Evolutionary conservation across 2,888 invertebrate species (phyloP).

Genomic region (Leptothorax acervorum): DNA sequence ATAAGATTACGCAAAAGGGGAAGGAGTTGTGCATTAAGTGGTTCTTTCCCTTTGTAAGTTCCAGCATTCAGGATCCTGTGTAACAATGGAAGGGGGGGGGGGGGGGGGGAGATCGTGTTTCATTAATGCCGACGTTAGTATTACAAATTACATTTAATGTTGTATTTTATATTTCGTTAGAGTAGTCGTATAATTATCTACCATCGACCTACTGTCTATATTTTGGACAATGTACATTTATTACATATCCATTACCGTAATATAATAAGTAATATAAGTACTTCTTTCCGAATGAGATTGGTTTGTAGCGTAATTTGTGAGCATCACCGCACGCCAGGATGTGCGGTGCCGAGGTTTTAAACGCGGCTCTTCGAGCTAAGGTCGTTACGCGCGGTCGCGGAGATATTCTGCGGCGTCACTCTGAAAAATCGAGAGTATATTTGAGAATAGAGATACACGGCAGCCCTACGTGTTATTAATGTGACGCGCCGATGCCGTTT

Average conservation of each 20-base stretch:
- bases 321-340: background rate
- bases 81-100: too few relatives aligned
- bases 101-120: background rate
- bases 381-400: constrained; percentile 22
- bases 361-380: constrained; percentile 38
- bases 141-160: constrained; percentile 41
- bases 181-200: constrained; percentile 27
- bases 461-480: constrained; percentile 27
- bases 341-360: constrained; percentile 27
- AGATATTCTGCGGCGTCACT: constrained; percentile 35
- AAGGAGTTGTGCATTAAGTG: background rate
- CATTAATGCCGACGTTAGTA: constrained; percentile 3
- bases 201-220: constrained; percentile 11
- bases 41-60: background rate
- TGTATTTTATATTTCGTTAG: constrained; percentile 32
- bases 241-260: constrained; percentile 32
- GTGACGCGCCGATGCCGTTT: constrained; percentile 30
- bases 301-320: constrained; percentile 24
- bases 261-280: constrained; percentile 9
- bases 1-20: background rate
- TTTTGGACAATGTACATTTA: constrained; percentile 48
- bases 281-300: constrained; percentile 18
- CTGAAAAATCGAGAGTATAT: constrained; percentile 24
- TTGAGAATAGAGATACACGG: background rate
- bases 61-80: background rate